Conservation (phyloP, 2,888 invertebrate species). For the Aricia artaxerxes region DNA sequence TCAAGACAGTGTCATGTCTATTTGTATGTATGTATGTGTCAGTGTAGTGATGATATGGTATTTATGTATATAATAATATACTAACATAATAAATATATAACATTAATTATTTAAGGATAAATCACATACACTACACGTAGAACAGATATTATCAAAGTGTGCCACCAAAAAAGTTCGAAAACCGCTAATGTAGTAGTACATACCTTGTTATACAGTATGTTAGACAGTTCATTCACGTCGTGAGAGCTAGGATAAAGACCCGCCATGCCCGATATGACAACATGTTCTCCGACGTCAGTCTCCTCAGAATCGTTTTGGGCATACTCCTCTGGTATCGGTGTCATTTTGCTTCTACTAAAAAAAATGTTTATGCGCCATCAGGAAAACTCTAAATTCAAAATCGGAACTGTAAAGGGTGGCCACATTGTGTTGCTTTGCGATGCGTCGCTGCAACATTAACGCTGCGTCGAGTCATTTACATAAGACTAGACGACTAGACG, state of each 20-base stretch:
- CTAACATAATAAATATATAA: no score
- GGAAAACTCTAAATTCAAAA: neutral
- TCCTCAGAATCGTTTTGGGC: neutral
- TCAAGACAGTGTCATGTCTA: no score
- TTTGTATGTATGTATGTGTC: no score
- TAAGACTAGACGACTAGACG: no score
- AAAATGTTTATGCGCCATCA: neutral
- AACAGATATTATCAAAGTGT: no score
- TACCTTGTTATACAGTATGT: slow-evolving; percentile 60
- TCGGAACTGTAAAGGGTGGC: neutral
- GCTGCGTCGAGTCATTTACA: no score
- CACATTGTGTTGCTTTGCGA: neutral
- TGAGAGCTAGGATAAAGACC: slow-evolving; percentile 49
- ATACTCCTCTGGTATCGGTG: neutral
- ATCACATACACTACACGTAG: no score
- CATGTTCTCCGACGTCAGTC: slow-evolving; percentile 34
- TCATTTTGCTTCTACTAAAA: neutral
- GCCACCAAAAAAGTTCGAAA: no score
- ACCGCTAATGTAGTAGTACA: slow-evolving; percentile 3
- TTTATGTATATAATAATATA: no score
- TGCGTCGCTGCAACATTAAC: no score
- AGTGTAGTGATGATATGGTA: no score
- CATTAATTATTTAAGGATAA: no score
- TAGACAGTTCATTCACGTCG: slow-evolving; percentile 50
- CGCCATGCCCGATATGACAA: slow-evolving; percentile 51